Base-by-base conservation (phyloP, 37 sponge, comb jelly and placozoan genomes). In the Halisarca cf. caerulea region DNA sequence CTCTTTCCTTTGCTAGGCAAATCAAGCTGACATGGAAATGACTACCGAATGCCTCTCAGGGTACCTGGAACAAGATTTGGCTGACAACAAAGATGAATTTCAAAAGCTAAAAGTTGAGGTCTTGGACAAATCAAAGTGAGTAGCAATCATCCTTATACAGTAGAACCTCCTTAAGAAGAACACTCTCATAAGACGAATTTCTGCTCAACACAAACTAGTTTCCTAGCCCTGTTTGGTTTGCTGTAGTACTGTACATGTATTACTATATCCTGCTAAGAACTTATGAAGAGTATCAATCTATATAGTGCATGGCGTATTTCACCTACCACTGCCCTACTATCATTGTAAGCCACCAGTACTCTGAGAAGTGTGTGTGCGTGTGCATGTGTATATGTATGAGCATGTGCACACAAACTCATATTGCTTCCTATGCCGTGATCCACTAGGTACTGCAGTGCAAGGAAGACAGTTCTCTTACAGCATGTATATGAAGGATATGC, bases 401-500 rank as follows among this genome's bases (percentile, higher is more conserved):
- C n/a, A n/a, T n/a, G n/a, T n/a, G n/a, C n/a, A n/a, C n/a, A n/a
- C n/a, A n/a, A n/a, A n/a, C n/a, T n/a, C n/a, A n/a, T n/a, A n/a
- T n/a, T n/a, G n/a, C n/a, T 47, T 47, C 11, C 11, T 11, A 47
- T 47, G 51, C 9, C 11, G 6, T 47, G 51, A 1, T 60, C 24
- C 45, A 5, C 1, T 51, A 96, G 95, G 79, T 96, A 96, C 85
- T 96, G 97, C 78, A 90, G 92, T 64, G 78, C 86, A 21, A 66
- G 97, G 21, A 38, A 94, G 3, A 66, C 85, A 33, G 92, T 73
- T 2, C 58, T 96, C 18, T 84, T 96, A 73, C 92, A 91, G 18
- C 90, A 91, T 80, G 97, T 96, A 5, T 92, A 87, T 59, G 97
- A 96, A 59, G 97, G 97, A 32, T 96, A 96, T 66, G 97, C 95